Evolutionary conservation across 2,113 vertebrate species (phyloP).

Genomic region (Entelurus aequoreus): DNA sequence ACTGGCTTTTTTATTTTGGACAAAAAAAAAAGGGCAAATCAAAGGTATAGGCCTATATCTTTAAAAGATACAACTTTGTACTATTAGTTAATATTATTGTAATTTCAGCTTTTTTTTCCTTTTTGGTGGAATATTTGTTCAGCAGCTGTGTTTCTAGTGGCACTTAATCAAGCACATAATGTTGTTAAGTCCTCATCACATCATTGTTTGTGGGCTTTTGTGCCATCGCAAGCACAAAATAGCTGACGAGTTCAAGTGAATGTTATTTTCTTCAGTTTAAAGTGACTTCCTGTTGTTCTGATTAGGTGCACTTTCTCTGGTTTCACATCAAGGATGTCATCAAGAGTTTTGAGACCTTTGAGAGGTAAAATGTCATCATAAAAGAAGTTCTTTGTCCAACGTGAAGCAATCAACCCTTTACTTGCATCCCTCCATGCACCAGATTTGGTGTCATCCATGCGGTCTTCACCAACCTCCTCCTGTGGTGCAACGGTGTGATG

Average conservation of each 20-base stretch:
- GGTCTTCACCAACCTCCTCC: constrained; percentile 91
- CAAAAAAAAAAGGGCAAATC: too few relatives aligned
- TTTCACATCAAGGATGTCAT: constrained; percentile 94
- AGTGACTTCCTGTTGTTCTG: constrained; percentile 12
- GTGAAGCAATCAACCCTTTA: not conserved
- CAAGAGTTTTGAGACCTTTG: constrained; percentile 91
- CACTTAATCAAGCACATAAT: constrained; percentile 46
- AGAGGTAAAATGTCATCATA: constrained; percentile 72
- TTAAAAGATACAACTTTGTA: too few relatives aligned
- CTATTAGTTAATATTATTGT: too few relatives aligned
- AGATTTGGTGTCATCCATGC: constrained; percentile 97
- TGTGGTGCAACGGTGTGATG: constrained; percentile 91
- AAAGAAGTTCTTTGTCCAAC: not conserved
- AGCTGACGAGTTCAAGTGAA: too few relatives aligned
- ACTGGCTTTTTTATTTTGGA: constrained; percentile 22
- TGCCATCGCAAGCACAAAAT: too few relatives aligned
- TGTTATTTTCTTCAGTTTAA: constrained; percentile 3
- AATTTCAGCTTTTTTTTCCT: too few relatives aligned
- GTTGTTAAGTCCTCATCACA: constrained; percentile 32
- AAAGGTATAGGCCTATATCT: too few relatives aligned
- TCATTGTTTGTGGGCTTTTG: constrained; percentile 33
- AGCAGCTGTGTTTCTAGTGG: constrained; percentile 15
- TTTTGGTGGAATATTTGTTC: too few relatives aligned
- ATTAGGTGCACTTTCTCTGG: constrained; percentile 95
- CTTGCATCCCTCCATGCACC: constrained; percentile 25